phyloP scores from a whole-genome alignment of 1,140 invertebrate genomes.

The Bombus superbus region DNA sequence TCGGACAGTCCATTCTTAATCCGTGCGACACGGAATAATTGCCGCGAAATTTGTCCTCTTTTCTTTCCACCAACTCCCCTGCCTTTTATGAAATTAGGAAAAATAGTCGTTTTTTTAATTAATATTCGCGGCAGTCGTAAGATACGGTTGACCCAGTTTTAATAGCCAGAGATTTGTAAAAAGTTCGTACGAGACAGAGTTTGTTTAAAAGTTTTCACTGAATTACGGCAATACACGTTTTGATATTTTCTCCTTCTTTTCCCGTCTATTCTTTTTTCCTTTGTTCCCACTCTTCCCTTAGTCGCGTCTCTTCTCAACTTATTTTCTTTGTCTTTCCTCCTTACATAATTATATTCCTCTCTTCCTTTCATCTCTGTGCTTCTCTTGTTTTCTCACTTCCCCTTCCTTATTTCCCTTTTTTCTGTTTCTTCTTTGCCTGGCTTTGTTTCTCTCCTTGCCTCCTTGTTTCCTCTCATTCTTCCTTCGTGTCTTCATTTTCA shows the following conservation, averaged over 20 bases:
- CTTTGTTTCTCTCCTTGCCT: too few species aligned
- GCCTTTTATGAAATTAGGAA: not conserved
- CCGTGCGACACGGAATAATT: slow-evolving; percentile 5
- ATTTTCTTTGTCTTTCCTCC: not conserved
- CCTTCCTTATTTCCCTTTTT: not conserved
- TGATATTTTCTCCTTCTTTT: not conserved
- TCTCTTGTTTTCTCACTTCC: not conserved
- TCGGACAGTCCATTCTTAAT: slow-evolving; percentile 18
- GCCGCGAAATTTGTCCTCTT: not conserved
- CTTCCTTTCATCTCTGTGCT: too few species aligned
- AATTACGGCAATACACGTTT: too few species aligned
- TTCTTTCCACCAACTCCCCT: not conserved
- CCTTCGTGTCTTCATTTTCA: not conserved
- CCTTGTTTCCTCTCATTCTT: not conserved
- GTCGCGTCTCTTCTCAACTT: not conserved
- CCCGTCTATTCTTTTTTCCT: not conserved
- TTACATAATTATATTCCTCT: not conserved
- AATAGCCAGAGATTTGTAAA: too few species aligned
- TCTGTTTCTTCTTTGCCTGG: not conserved
- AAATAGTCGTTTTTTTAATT: not conserved
- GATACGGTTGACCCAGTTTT: too few species aligned
- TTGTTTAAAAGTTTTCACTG: too few species aligned
- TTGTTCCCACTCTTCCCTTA: not conserved
- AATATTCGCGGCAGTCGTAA: too few species aligned
- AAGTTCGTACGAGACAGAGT: too few species aligned